Conservation (phyloP, 2,113 vertebrate species). For the Rhinolophus ferrumequinum region DNA sequence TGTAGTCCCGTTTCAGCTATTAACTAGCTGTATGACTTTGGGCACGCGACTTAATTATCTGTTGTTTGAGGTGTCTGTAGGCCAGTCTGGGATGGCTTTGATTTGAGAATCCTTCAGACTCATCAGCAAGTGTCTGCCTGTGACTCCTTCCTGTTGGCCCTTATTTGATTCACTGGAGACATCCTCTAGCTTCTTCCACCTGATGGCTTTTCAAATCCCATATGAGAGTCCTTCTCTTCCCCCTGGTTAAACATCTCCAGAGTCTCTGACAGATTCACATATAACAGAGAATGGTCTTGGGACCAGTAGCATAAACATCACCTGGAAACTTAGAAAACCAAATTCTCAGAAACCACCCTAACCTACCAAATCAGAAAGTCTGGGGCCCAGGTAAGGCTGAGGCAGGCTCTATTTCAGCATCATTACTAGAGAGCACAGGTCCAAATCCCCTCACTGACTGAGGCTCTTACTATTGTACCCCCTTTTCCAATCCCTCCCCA, state of each 20-base stretch:
- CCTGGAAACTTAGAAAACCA: background rate
- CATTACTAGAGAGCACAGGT: no score
- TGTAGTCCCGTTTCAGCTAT: background rate
- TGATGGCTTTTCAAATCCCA: background rate
- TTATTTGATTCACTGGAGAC: background rate
- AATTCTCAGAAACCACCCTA: background rate
- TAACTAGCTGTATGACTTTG: background rate
- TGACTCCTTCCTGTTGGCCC: background rate
- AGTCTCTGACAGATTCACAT: background rate
- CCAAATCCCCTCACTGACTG: background rate
- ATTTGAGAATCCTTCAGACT: background rate
- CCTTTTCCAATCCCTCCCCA: background rate
- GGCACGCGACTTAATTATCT: background rate
- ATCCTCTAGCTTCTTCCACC: background rate
- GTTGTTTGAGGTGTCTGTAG: background rate
- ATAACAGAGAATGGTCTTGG: background rate
- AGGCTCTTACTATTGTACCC: background rate
- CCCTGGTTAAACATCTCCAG: background rate
- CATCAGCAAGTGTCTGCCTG: background rate
- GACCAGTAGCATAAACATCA: background rate
- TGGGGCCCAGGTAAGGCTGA: background rate
- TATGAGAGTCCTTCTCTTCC: background rate
- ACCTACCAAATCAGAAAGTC: background rate
- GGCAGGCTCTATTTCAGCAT: background rate
- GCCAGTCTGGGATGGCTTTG: background rate